Percentiles rank a stretch among this genome's conserved stretches.
Evolutionary conservation across 2,113 vertebrate species (phyloP).

Genomic region (Sapajus apella): DNA sequence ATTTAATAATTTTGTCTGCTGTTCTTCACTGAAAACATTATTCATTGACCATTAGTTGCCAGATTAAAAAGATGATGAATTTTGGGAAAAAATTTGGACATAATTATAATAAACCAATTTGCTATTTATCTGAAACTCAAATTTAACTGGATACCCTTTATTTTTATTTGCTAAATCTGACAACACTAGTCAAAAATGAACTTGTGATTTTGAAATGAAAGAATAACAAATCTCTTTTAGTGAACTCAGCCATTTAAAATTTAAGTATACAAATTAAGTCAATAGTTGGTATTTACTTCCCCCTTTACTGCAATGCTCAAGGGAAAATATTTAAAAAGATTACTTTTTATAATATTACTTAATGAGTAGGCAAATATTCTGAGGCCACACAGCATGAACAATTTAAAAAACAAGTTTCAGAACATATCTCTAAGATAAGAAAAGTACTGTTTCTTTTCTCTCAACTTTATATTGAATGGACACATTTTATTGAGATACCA

Average conservation of each 20-base stretch:
- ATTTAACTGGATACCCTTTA: background rate
- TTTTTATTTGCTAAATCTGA: background rate
- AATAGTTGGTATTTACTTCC: background rate
- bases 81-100: background rate
- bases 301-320: background rate
- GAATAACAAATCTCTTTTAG: background rate
- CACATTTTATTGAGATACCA: background rate
- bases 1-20: background rate
- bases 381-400: background rate
- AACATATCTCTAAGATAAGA: background rate
- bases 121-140: background rate
- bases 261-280: background rate
- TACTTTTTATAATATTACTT: background rate
- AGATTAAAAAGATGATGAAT: background rate
- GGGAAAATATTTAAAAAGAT: background rate
- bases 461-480: background rate
- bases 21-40: background rate
- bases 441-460: background rate
- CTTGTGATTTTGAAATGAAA: background rate
- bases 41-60: background rate
- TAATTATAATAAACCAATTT: background rate
- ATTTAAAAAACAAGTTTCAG: background rate
- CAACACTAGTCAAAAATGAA: background rate
- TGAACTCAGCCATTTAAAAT: background rate
- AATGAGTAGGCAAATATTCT: background rate